Base-by-base conservation (phyloP, 2,888 invertebrate species). In the Drosophila cracens region DNA sequence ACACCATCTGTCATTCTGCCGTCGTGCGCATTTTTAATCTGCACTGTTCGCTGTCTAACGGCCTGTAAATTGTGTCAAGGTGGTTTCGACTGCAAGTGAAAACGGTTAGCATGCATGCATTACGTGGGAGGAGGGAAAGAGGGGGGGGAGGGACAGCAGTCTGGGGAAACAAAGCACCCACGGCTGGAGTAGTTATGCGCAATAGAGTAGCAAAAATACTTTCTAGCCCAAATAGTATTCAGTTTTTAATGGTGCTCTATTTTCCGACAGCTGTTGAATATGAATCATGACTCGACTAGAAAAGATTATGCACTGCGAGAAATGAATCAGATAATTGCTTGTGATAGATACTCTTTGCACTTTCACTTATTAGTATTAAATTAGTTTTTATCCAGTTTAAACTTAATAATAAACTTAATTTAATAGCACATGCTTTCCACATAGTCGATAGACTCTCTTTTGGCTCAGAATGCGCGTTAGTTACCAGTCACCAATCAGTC, bases 1-100 rank as follows among this genome's bases (percentile, higher is more conserved):
- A 68, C 74, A 68, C 69, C 79, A 57, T 40, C 57, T 54, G 80
- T 76, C 68, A 43, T 51, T 43, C 57, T 46, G 58, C 51, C 61
- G 66, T 54, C 67, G 72, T 74, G 67, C 74, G 88, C 90, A 89
- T 89, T 87, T 83, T 74, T 80, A 89, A 89, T 87, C 79, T 71
- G 80, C 71, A 65, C 82, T 83, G 70, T 74, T 73, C 61, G 66
- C 76, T 80, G 81, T 72, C 88, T 79, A 86, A 86, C 87, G 76
- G 85, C 57, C 80, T 74, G 88, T 88, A 81, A 86, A 88, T 79
- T 76, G 87, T 86, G 90, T 89, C 86, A 86, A 89, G 86, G 86
- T 86, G 58, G 84, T 65, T 69, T 36, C 29, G 43, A 46, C 76
- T 75, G 49, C 57, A 59, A 71, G 70, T 59, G 52, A 64, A 70